A percentile compares a stretch with the other conserved stretches of the same genome.
Conservation (phyloP, 2,113 vertebrate species). For the Nannobrachium achirus region DNA sequence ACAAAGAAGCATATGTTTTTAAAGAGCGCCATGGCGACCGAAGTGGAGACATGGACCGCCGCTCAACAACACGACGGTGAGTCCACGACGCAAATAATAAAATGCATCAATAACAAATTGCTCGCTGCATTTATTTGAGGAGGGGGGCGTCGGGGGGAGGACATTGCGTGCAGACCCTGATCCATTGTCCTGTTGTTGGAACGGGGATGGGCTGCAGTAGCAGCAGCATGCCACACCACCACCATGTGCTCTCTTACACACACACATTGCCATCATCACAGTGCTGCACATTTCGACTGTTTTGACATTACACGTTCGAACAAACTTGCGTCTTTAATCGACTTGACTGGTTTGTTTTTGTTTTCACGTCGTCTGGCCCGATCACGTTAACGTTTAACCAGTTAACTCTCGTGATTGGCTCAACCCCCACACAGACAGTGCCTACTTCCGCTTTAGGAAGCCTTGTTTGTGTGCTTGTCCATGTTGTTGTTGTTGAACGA, state of each 20-base stretch:
- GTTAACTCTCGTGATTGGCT: slow-evolving; percentile 64
- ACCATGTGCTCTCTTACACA: slow-evolving; percentile 71
- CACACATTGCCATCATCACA: not conserved
- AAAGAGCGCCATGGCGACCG: slow-evolving; percentile 76
- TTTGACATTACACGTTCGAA: not conserved
- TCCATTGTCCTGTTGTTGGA: slow-evolving; percentile 60
- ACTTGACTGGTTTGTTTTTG: not conserved
- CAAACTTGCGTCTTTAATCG: not conserved
- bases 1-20: slow-evolving; percentile 44
- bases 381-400: slow-evolving; percentile 46
- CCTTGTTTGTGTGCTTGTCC: not conserved
- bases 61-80: slow-evolving; percentile 72
- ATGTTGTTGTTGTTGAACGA: too few relatives aligned
- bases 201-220: slow-evolving; percentile 66
- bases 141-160: not conserved
- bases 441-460: slow-evolving; percentile 62
- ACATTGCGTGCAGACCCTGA: slow-evolving; percentile 2
- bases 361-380: slow-evolving; percentile 13
- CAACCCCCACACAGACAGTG: not conserved
- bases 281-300: not conserved
- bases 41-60: slow-evolving; percentile 74
- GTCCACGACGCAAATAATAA: slow-evolving; percentile 34
- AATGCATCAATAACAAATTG: too few relatives aligned
- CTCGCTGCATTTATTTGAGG: too few relatives aligned
- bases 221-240: slow-evolving; percentile 63